phyloP scores from a whole-genome alignment of 2,797 vertebrate species.

The Takifugu rubripes region DNA sequence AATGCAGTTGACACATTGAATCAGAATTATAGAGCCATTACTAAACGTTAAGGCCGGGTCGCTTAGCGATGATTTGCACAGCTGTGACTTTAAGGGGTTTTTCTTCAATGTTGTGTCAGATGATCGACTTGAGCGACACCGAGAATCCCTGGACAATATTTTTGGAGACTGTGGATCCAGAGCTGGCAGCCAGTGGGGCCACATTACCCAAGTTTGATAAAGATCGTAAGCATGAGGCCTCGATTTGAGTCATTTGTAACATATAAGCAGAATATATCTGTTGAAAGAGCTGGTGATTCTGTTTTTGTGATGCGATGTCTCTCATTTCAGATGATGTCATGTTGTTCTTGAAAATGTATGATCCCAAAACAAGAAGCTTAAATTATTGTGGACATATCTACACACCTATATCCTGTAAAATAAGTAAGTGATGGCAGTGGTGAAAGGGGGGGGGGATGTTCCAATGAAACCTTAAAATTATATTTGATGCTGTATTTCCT shows the following conservation, averaged over 20 bases:
- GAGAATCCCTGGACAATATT: slow-evolving; percentile 99
- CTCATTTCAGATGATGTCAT: slow-evolving; percentile 90
- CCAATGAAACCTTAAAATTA: background rate
- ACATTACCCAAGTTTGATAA: slow-evolving; percentile 99
- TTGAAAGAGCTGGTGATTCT: no score
- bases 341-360: slow-evolving; percentile 99
- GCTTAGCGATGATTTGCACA: background rate
- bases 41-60: background rate
- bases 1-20: no score
- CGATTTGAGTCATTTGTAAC: no score
- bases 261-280: no score
- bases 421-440: slow-evolving; percentile 82
- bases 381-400: slow-evolving; percentile 99
- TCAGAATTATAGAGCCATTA: no score
- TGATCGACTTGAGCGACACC: slow-evolving; percentile 99
- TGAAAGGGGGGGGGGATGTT: background rate
- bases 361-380: slow-evolving; percentile 98
- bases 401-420: slow-evolving; percentile 99
- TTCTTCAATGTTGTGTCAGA: slow-evolving; percentile 68
- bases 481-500: slow-evolving; percentile 9
- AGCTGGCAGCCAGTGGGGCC: slow-evolving; percentile 95
- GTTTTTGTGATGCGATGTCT: no score
- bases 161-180: slow-evolving; percentile 97
- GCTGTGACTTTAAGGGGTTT: background rate
- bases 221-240: slow-evolving; percentile 86